phyloP scores from a whole-genome alignment of 2,113 vertebrate species.

The Speoplatyrhinus poulsoni region DNA sequence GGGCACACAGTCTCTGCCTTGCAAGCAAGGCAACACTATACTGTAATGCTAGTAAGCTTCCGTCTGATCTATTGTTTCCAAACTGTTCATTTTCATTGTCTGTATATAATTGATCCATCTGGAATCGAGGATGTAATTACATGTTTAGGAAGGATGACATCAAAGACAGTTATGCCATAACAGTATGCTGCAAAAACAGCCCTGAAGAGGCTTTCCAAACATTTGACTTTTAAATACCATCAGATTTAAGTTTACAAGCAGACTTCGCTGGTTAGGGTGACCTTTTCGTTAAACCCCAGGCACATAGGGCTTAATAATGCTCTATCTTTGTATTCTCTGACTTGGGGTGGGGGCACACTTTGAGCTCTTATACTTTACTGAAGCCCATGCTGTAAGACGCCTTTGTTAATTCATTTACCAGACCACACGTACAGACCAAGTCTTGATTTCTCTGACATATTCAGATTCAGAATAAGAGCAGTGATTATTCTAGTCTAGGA shows the following conservation, averaged over 20 bases:
- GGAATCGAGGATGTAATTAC: slow-evolving; percentile 7
- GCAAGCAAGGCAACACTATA: too few species aligned
- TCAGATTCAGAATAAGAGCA: slow-evolving; percentile 11
- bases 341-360: slow-evolving; percentile 36
- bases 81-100: not conserved
- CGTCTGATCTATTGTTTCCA: not conserved
- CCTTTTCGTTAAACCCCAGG: slow-evolving; percentile 71
- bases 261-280: slow-evolving; percentile 62
- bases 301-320: slow-evolving; percentile 61
- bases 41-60: too few species aligned
- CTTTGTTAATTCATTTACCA: slow-evolving; percentile 55
- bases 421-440: slow-evolving; percentile 45
- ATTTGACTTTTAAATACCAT: slow-evolving; percentile 71
- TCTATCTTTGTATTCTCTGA: slow-evolving; percentile 65
- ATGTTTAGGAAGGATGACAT: not conserved
- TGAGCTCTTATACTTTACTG: slow-evolving; percentile 42
- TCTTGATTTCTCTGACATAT: slow-evolving; percentile 28
- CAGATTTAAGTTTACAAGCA: slow-evolving; percentile 70
- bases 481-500: not conserved
- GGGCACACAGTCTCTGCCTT: too few species aligned
- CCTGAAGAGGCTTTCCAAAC: slow-evolving; percentile 31
- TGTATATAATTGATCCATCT: not conserved
- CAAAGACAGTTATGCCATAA: slow-evolving; percentile 8
- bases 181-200: slow-evolving; percentile 20
- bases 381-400: slow-evolving; percentile 46